Evolutionary conservation across 2,888 invertebrate genomes (phyloP), one percentile per base, ranked within the genome.

Genomic region (Leptothorax acervorum): DNA sequence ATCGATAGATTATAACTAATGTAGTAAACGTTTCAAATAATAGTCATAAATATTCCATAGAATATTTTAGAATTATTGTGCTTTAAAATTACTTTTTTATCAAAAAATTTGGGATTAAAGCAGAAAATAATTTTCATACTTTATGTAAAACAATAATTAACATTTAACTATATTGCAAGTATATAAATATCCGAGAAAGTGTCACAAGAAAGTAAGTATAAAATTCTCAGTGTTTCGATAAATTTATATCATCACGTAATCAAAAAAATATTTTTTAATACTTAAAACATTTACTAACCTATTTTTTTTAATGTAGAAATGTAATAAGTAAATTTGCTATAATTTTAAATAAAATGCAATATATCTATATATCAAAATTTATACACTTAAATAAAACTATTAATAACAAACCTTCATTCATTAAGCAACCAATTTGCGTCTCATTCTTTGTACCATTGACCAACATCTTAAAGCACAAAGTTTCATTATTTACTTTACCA

Each of bases 361-460:
- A n/a, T 42, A 42, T 65, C 0, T 9, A 2, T 11, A 42, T 35
- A 35, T 35, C 42, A 42, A 35, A 63, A 18, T 42, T 65, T 45
- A 15, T 28, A 28, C 15, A 23, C 23, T 23, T 23, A 71, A 35
- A 18, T 68, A 15, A 60, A 71, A 45, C 3, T 70, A 23, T 28
- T 48, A 51, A 6, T 42, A 55, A 79, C 78, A 35, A 73, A 79
- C 89, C 84, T 82, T 66, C 28, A 35, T 51, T 35, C 8, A 90
- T 84, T n/a, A 89, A 62, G 73, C 89, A 81, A 35, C 79, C 60
- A 48, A 81, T 74, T 74, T 23, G 39, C 48, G 23, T 39, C 15
- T 60, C 35, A 28, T 81, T 1, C 0, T 74, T 23, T 18, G 79
- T 75, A 12, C 2, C 48, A 4, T 75, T 75, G 39, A 23, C 55